phyloP scores from a whole-genome alignment of 2,113 vertebrate genomes.

The Leptobrachium leishanense region DNA sequence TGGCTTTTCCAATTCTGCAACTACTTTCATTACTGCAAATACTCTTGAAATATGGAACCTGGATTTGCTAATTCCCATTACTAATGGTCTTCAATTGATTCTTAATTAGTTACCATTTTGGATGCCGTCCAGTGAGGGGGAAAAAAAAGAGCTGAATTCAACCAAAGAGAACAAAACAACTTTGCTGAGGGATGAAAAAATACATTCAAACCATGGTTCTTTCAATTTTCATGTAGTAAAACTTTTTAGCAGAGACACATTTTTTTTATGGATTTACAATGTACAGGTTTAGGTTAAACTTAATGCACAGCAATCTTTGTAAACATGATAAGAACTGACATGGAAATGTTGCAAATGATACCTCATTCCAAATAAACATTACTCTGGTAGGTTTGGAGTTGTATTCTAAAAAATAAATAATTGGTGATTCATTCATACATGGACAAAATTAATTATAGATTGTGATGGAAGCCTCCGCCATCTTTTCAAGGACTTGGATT shows the following conservation, averaged over 20 bases:
- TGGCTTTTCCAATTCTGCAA: conserved; percentile 68
- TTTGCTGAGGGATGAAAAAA: neutral
- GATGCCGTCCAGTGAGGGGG: conserved; percentile 79
- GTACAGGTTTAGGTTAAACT: too few species aligned
- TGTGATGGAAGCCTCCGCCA: too few species aligned
- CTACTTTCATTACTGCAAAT: conserved; percentile 85
- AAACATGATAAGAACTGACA: too few species aligned
- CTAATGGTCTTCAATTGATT: conserved; percentile 98
- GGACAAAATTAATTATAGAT: too few species aligned
- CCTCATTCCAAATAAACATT: neutral
- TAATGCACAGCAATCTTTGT: too few species aligned
- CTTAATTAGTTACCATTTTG: conserved; percentile 98
- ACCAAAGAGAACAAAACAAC: conserved; percentile 27
- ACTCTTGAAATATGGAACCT: conserved; percentile 87
- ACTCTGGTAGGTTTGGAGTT: too few species aligned
- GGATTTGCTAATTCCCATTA: conserved; percentile 80
- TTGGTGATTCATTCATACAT: too few species aligned
- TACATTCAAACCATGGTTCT: neutral
- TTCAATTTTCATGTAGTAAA: neutral
- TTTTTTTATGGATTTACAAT: too few species aligned
- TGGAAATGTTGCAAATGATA: too few species aligned
- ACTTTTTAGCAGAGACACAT: neutral
- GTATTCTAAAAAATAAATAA: too few species aligned
- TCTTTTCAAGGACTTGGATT: too few species aligned
- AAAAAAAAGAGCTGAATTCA: conserved; percentile 63